Conservation (phyloP, 2,888 invertebrate genomes). For the Trichacis sp. region DNA sequence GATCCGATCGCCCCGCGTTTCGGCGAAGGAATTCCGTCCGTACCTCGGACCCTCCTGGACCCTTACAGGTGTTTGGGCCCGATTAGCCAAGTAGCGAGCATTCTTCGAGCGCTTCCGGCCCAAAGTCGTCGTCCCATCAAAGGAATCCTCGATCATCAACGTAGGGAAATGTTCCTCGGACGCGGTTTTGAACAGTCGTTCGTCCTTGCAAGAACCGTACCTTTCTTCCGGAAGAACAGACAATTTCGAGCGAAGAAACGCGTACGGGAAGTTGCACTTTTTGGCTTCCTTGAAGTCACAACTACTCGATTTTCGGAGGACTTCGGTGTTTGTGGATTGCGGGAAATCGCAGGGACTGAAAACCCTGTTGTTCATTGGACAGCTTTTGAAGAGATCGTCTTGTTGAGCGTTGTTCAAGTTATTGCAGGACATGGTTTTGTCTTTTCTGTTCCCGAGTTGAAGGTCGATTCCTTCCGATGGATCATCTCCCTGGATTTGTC, state of each 20-base stretch:
- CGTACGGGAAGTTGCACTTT: conserved; percentile 81
- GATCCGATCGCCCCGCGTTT: conserved; percentile 46
- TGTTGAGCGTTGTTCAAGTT: conserved; percentile 53
- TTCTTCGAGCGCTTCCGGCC: conserved; percentile 58
- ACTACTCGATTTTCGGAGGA: conserved; percentile 61
- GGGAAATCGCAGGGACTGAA: conserved; percentile 59
- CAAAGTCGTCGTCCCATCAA: conserved; percentile 63
- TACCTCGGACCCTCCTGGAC: conserved; percentile 46
- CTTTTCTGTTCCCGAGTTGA: conserved; percentile 64
- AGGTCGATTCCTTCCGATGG: conserved; percentile 83
- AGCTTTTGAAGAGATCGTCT: conserved; percentile 49
- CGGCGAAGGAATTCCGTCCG: conserved; percentile 58
- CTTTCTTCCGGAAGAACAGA: conserved; percentile 84
- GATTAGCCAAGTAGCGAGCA: conserved; percentile 26
- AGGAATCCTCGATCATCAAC: conserved; percentile 58
- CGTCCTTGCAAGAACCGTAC: conserved; percentile 59
- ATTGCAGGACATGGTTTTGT: conserved; percentile 65
- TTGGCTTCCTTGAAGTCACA: conserved; percentile 68
- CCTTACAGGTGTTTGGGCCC: conserved; percentile 29
- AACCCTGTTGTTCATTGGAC: conserved; percentile 22
- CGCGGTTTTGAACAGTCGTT: conserved; percentile 73
- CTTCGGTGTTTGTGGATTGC: conserved; percentile 50
- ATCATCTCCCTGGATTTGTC: conserved; percentile 82
- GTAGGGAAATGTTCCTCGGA: conserved; percentile 74
- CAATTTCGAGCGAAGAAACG: conserved; percentile 81